Conservation (phyloP, 2,888 invertebrate species). For the Melinaea menophilus region DNA sequence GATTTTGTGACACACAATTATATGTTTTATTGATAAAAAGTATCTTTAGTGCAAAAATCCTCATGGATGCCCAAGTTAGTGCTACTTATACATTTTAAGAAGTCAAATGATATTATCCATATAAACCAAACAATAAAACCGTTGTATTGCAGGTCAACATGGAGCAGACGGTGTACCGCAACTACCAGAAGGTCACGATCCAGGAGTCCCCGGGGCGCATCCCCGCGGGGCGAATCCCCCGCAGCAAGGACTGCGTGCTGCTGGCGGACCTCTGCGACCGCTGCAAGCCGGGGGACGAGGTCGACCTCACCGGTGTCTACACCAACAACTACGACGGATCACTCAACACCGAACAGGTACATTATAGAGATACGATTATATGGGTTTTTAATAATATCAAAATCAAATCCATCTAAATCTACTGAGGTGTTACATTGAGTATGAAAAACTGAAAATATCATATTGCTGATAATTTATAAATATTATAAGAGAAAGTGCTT, state of each 20-base stretch:
- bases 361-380: no score
- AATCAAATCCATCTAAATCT: neutral
- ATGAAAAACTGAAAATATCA: no score
- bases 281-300: slow-evolving; percentile 99
- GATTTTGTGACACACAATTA: no score
- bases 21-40: no score
- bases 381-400: neutral
- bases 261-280: slow-evolving; percentile 96
- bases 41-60: no score
- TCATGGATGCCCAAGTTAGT: no score
- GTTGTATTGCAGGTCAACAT: slow-evolving; percentile 88
- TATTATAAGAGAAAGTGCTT: no score
- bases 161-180: slow-evolving; percentile 98
- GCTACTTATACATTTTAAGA: no score
- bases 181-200: slow-evolving; percentile 98
- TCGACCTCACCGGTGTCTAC: slow-evolving; percentile 96
- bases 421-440: no score
- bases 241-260: slow-evolving; percentile 97
- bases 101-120: no score
- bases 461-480: no score
- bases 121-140: no score
- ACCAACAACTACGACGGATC: slow-evolving; percentile 99
- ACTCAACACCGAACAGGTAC: slow-evolving; percentile 91
- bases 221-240: slow-evolving; percentile 97
- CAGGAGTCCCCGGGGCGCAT: slow-evolving; percentile 99